Conservation (phyloP, 2,888 invertebrate genomes). For the Listrodromus nycthemerus region DNA sequence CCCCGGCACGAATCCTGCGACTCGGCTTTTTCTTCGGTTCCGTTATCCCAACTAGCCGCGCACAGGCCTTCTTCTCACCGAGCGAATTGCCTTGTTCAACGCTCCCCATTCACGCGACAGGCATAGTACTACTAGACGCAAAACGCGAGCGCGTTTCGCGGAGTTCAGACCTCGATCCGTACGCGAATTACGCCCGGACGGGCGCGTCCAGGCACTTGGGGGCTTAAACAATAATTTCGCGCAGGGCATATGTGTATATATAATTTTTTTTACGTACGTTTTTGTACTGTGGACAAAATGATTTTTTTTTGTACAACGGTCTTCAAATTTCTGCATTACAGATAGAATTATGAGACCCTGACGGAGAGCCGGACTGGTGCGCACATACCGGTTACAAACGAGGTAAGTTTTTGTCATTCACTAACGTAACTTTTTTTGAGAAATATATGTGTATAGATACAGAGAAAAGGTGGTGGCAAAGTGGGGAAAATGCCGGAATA, state of each 20-base stretch:
- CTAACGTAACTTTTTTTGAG: background rate
- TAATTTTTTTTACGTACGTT: background rate
- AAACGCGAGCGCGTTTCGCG: background rate
- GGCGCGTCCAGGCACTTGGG: background rate
- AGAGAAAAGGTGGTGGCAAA: too few relatives aligned
- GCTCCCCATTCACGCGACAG: constrained; percentile 11
- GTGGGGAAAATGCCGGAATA: too few relatives aligned
- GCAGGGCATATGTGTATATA: background rate
- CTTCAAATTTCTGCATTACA: constrained; percentile 69
- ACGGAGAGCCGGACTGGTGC: constrained; percentile 81
- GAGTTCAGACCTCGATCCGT: background rate
- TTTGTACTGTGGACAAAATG: background rate
- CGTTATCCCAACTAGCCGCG: constrained; percentile 1
- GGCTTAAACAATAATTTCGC: background rate
- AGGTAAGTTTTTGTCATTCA: constrained; percentile 76
- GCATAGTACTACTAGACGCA: constrained; percentile 2
- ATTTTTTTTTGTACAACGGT: constrained; percentile 24
- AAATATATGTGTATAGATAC: background rate
- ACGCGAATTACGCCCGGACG: background rate
- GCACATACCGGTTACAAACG: constrained; percentile 78
- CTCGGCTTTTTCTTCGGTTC: constrained; percentile 57
- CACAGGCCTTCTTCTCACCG: constrained; percentile 17
- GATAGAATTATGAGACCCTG: constrained; percentile 83
- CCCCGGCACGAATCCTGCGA: constrained; percentile 37
- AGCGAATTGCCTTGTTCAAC: constrained; percentile 46